Conservation (phyloP, 2,113 vertebrate genomes). For the Ptilorrhoa leucosticta region DNA sequence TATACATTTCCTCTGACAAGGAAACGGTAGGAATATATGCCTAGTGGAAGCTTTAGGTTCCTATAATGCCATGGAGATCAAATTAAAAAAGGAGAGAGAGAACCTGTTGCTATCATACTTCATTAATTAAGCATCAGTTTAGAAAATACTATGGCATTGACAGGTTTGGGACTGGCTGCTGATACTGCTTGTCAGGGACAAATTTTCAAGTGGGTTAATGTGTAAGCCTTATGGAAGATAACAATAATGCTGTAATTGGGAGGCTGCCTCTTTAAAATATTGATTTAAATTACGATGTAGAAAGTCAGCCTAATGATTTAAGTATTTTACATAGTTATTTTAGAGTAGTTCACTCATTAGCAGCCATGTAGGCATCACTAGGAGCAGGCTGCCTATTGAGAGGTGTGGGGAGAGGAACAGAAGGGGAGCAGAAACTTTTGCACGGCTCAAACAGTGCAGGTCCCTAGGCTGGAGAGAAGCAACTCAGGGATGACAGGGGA, state of each 20-base stretch:
- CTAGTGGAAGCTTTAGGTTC: conserved; percentile 25
- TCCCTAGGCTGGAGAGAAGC: background rate
- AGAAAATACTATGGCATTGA: conserved; percentile 8
- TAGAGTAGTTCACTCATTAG: background rate
- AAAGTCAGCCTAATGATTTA: background rate
- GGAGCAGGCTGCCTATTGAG: background rate
- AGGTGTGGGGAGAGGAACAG: background rate
- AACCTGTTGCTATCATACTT: conserved; percentile 25
- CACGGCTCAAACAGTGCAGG: accelerated
- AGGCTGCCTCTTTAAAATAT: conserved; percentile 3
- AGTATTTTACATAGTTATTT: background rate
- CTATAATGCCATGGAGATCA: conserved; percentile 43
- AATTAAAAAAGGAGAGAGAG: conserved; percentile 24
- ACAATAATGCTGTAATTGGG: background rate
- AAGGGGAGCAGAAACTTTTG: background rate
- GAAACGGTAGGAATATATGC: background rate
- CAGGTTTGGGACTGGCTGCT: background rate
- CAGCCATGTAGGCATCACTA: background rate
- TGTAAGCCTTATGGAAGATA: background rate
- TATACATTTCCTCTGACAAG: conserved; percentile 50
- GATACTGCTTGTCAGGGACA: background rate
- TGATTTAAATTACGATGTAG: background rate
- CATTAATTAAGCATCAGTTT: conserved; percentile 52
- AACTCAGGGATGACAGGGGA: background rate
- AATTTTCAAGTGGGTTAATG: background rate